Evolutionary conservation across 2,113 vertebrate species (phyloP).

Genomic region (Tupaia chinensis): DNA sequence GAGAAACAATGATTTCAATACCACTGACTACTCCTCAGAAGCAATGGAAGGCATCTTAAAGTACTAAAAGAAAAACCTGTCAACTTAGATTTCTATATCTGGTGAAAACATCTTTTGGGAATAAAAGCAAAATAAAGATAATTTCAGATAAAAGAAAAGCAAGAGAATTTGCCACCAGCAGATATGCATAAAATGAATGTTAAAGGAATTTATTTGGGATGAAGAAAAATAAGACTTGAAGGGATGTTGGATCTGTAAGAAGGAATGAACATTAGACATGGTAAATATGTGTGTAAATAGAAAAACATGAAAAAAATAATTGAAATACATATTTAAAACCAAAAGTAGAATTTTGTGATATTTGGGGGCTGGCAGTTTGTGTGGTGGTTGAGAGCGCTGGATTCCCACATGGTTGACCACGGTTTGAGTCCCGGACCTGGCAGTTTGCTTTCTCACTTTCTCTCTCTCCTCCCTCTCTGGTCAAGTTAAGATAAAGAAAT

Average conservation of each 20-base stretch:
- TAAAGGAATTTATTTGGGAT: not conserved
- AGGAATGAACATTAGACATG: not conserved
- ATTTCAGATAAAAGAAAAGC: slow-evolving; percentile 17
- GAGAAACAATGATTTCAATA: not conserved
- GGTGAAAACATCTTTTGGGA: not conserved
- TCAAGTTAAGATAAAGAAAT: no score
- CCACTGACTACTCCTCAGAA: not conserved
- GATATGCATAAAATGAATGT: not conserved
- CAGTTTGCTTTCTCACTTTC: no score
- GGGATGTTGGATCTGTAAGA: not conserved
- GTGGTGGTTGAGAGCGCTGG: no score
- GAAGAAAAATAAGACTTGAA: not conserved
- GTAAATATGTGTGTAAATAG: no score
- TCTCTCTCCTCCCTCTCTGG: no score
- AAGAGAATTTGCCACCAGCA: not conserved
- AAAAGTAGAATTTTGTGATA: not conserved
- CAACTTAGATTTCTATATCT: not conserved
- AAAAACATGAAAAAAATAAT: not conserved
- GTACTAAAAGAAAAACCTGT: not conserved
- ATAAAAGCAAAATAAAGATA: not conserved
- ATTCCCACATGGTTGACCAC: no score
- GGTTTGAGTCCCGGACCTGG: no score
- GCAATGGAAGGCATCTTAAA: not conserved
- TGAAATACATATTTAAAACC: not conserved
- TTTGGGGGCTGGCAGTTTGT: no score